Evolutionary conservation across 2,113 vertebrate species (phyloP), one percentile per base, ranked within the genome.

Genomic region (Cinclus cinclus): DNA sequence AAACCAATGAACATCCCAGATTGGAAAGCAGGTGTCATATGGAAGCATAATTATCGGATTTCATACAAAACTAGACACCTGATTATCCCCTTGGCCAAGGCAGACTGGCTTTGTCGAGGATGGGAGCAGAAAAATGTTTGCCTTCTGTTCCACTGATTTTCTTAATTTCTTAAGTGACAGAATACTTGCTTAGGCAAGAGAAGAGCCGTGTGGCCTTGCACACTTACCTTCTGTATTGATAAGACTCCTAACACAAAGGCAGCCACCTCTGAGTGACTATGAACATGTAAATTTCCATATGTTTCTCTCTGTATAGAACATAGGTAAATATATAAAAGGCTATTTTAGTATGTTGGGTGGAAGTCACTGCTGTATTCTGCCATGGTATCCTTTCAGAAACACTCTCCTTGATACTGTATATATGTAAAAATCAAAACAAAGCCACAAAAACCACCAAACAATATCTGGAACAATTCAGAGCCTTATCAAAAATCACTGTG

Each of bases 201-300:
- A 87, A 95, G 62, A 95, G 81, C 81, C 92, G 68, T n/a, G 80
- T 82, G 79, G 83, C 22, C 83, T 87, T 95, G 89, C 68, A 83
- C 62, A 49, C 33, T 27, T 90, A 96, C 37, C 47, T 94, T 56
- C 49, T 42, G 18, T 89, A 89, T n/a, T 71, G 83, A 95, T 91
- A 85, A 73, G 76, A 82, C 25, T 58, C 76, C 39, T 91, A 87
- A 96, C 93, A 79, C 28, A 92, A 84, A 94, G 68, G 70, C 47
- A 97, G 73, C 82, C 93, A 97, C 90, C 89, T 97, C 80, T 94
- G 96, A 92, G 78, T 89, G 92, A 58, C 94, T 92, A 91, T 12
- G 42, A 93, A 69, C 87, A 94, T 93, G 83, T 76, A 95, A 97
- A 95, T 56, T 47, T 96, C 93, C 92, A 83, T 95, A 94, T 92